Conservation (phyloP, 2,113 vertebrate genomes). For the Psittacula cyanocephala region DNA sequence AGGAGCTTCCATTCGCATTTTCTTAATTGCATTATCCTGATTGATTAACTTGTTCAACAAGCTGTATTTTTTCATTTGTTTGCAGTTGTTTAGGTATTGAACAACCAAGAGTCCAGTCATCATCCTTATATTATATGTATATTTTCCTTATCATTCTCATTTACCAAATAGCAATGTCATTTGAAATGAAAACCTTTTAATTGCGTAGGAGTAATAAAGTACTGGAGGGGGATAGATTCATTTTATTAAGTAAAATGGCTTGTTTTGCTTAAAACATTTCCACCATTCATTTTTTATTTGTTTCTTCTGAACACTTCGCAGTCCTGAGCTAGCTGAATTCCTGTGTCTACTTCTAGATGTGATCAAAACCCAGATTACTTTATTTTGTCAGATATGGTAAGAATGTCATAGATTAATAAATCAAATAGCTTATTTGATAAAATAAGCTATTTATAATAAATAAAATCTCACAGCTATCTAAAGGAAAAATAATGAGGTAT, state of each 20-base stretch:
- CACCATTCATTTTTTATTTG: neutral
- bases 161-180: neutral
- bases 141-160: neutral
- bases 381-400: neutral
- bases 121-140: neutral
- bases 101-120: neutral
- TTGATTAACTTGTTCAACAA: neutral
- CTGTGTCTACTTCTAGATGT: neutral
- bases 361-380: neutral
- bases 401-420: neutral
- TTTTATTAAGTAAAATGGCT: neutral
- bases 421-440: neutral
- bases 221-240: neutral
- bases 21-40: accelerated
- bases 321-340: neutral
- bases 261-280: neutral
- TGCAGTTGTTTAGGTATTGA: neutral
- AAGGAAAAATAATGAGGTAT: neutral
- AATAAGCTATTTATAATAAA: neutral
- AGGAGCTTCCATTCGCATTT: neutral
- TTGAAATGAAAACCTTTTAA: neutral
- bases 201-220: neutral
- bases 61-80: neutral
- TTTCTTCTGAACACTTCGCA: neutral
- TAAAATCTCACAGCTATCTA: neutral